A percentile compares a stretch with the other conserved stretches of the same genome.
Evolutionary conservation across 2,888 invertebrate genomes (phyloP).

Genomic region (Junonia oenone): DNA sequence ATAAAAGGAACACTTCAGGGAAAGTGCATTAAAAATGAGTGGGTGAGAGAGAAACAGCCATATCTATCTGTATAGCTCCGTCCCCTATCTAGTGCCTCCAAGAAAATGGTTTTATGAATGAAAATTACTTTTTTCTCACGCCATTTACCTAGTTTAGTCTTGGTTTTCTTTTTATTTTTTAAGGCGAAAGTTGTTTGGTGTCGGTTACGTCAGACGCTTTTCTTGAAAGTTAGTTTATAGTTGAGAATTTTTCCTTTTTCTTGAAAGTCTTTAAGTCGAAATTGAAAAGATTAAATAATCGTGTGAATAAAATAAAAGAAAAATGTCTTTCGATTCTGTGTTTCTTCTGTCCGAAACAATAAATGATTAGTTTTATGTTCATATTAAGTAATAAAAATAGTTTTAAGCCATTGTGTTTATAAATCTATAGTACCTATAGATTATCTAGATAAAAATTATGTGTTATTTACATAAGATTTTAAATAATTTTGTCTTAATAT

Average conservation of each 20-base stretch:
- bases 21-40: constrained; percentile 76
- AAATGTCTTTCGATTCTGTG: too few species aligned
- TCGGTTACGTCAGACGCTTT: constrained; percentile 12
- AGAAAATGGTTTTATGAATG: constrained; percentile 76
- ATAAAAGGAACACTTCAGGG: constrained; percentile 61
- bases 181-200: constrained; percentile 53
- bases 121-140: constrained; percentile 73
- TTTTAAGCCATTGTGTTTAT: too few species aligned
- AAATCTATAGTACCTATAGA: too few species aligned
- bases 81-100: constrained; percentile 51
- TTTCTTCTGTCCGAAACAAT: too few species aligned
- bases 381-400: too few species aligned
- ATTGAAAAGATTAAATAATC: too few species aligned
- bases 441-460: too few species aligned
- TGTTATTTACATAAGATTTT: too few species aligned
- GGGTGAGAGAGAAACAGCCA: constrained; percentile 45
- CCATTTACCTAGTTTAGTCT: constrained; percentile 66
- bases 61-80: constrained; percentile 35
- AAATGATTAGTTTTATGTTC: too few species aligned
- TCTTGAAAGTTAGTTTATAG: not conserved
- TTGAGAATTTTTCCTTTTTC: constrained; percentile 3
- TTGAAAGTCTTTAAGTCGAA: not conserved
- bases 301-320: too few species aligned
- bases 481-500: too few species aligned
- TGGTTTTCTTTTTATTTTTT: constrained; percentile 33